Conservation (phyloP, 1,140 invertebrate genomes). For the Papilio aristodemus region DNA sequence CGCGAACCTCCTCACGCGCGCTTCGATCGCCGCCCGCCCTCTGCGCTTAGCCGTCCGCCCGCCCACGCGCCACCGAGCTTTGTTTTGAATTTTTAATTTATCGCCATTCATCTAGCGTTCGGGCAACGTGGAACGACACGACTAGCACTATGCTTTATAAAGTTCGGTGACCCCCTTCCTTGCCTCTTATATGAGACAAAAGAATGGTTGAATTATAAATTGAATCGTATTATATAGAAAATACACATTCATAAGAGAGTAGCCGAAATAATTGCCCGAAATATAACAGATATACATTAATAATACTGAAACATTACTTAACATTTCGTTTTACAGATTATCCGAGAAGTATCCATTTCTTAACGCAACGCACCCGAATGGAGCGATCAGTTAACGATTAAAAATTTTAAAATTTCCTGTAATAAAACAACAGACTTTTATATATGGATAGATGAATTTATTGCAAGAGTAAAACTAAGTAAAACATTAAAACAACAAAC, state of each 20-base stretch:
- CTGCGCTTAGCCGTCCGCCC: conserved; percentile 61
- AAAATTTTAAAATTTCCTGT: no score
- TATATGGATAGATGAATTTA: no score
- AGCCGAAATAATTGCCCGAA: background rate
- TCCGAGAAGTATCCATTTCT: no score
- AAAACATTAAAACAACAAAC: background rate
- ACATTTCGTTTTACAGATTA: no score
- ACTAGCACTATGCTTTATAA: conserved; percentile 53
- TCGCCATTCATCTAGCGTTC: conserved; percentile 70
- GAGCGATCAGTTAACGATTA: no score
- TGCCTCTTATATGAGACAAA: conserved; percentile 1
- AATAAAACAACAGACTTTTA: no score
- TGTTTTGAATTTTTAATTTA: conserved; percentile 80
- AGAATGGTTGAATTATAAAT: conserved; percentile 16
- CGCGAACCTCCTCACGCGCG: conserved; percentile 66
- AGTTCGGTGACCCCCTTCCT: conserved; percentile 57
- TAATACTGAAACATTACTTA: no score
- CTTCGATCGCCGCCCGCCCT: conserved; percentile 76
- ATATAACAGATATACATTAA: background rate
- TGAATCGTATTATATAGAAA: background rate
- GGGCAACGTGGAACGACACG: conserved; percentile 57
- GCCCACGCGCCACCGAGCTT: conserved; percentile 68
- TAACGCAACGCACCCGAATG: no score
- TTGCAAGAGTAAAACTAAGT: no score
- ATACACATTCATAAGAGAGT: background rate